Base-by-base conservation (phyloP, 2,797 vertebrate genomes). In the Onychomys arenicola region DNA sequence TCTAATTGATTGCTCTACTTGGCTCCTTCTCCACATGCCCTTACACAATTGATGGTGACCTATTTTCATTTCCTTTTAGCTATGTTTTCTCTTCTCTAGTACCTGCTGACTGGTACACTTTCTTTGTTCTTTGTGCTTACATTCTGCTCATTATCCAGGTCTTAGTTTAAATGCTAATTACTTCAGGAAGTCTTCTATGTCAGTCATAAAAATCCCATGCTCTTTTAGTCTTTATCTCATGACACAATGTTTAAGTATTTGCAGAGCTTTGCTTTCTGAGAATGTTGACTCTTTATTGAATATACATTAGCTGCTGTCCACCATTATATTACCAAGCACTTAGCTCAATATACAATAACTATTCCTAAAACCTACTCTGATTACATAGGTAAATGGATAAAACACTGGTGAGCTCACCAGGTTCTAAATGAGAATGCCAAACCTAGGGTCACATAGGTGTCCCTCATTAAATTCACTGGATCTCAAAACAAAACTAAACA, bases 141-240 rank as follows among this genome's bases (percentile, higher is more conserved):
- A 29, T 65, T 89, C 49, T 84, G 34, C 71, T 97, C 32, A 61
- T 90, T 75, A 69, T 89, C 46, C 32, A 93, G 40, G n/a, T 82
- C 76, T 81, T 49, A 67, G 16, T 71, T 43, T 93, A 81, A 93
- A 78, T 94, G 57, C 21, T 55, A 87, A 6, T 85, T 93, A 34
- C 49, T 92, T 75, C 23, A 91, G 12, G 67, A 93, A 97, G 49
- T 40, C 49, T 91, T 89, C 57, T 82, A 34, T 87, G 17, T 52
- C 43, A 93, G 29, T 49, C 23, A 40, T 52, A 57, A 32, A 32
- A 43, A 59, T 3, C 8, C 34, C 40, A 17, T 19, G 2, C 4
- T 75, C 71, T 37, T 77, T 59, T 59, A 82, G 4, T 90, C 11
- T 40, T 93, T 82, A 75, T 80, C 65, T 67, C 43, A 91, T 46